Evolutionary conservation across 30 jellyfish, hydroid and myxozoan species (phyloP), one percentile per base, ranked within the genome.

Genomic region (Hydra vulgaris): DNA sequence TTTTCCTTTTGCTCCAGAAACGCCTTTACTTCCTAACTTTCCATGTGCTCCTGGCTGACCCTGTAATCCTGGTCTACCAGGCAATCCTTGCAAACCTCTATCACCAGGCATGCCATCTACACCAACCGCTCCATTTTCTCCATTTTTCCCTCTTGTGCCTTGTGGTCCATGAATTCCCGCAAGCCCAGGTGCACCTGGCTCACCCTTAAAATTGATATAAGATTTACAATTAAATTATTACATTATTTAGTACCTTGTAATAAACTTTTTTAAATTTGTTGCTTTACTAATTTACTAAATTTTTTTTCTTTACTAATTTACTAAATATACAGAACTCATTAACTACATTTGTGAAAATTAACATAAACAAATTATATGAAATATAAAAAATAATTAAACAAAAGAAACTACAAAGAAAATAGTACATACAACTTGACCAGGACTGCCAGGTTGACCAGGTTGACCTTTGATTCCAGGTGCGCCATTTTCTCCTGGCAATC

Each of bases 1-100:
- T 68, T 68, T 68, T 68, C 75, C 75, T 68, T 68, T 68, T n/a
- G 75, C 26, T 20, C 75, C 75, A n/a, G 75, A 68, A 22, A 55
- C 85, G 15, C 96, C 96, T 69, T 76, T 75, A 26, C 88, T 70
- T 8, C 95, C 98, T 23, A 85, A 79, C 19, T 53, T 68, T 23
- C 99, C 99, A 19, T 79, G 88, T 52, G 95, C 84, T 76, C 99
- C 99, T 70, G 94, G 84, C 61, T 90, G 94, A 74, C 99, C 99
- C 52, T 23, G 77, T 0, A 8, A 16, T 15, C 85, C 90, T 22
- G 90, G 72, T 17, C 53, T 52, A 74, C 99, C 99, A 53, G 76
- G 85, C 22, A 76, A 88, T 70, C 97, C 97, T 17, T 90, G 81
- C 8, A 77, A 8, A n/a, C 97, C 97, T 23, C 89, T 86, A 17